A percentile compares a stretch with the other conserved stretches of the same genome.
Evolutionary conservation across 2,888 invertebrate species (phyloP).

Genomic region (Volucella inflata): DNA sequence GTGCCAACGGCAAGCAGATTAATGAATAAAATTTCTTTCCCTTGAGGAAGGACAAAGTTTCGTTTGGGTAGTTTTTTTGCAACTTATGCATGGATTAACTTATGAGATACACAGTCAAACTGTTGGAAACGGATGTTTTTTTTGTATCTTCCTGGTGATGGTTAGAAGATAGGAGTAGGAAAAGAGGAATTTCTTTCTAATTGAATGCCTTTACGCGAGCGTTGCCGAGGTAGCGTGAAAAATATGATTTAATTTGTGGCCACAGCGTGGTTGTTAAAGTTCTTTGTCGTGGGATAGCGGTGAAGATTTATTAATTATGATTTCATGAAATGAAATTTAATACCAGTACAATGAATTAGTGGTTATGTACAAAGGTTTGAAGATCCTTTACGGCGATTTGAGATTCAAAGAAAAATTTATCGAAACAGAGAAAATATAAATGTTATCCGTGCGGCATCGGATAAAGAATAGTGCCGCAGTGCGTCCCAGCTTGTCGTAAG

Average conservation of each 20-base stretch:
- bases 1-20: slow-evolving; percentile 22
- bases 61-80: slow-evolving; percentile 35
- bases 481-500: no score
- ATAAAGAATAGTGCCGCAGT: no score
- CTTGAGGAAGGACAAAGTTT: slow-evolving; percentile 60
- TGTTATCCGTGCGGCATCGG: no score
- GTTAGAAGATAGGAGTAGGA: no score
- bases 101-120: slow-evolving; percentile 44
- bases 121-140: slow-evolving; percentile 41
- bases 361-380: no score
- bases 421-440: no score
- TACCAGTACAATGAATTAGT: neutral
- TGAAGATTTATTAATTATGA: neutral
- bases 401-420: no score
- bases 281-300: neutral
- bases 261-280: neutral
- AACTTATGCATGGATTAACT: slow-evolving; percentile 66
- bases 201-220: slow-evolving; percentile 18
- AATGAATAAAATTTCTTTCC: slow-evolving; percentile 55
- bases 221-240: slow-evolving; percentile 2
- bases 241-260: slow-evolving; percentile 19
- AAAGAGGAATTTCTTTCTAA: slow-evolving; percentile 17
- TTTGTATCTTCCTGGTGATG: slow-evolving; percentile 29
- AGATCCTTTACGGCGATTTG: no score
- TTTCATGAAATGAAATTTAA: neutral